Conservation (phyloP, 2,797 vertebrate species). For the Peromyscus nudipes region DNA sequence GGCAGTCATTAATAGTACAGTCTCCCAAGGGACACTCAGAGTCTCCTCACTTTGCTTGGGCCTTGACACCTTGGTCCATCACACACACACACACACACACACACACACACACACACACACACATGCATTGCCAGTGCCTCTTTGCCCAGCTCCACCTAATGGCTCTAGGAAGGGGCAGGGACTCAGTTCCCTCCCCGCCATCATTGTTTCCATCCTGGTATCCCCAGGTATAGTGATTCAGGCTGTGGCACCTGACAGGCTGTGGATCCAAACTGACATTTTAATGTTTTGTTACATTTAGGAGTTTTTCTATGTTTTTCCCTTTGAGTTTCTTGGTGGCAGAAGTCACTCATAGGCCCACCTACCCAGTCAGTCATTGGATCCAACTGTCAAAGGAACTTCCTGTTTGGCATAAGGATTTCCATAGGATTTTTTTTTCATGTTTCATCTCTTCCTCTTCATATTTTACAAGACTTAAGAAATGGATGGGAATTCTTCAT, state of each 20-base stretch:
- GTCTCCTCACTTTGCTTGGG: background rate
- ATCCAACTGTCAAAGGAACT: background rate
- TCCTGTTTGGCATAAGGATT: background rate
- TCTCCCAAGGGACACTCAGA: background rate
- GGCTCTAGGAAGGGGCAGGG: background rate
- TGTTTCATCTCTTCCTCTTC: background rate
- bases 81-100: background rate
- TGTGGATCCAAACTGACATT: background rate
- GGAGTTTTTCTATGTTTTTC: background rate
- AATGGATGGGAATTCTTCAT: background rate
- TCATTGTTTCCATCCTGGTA: background rate
- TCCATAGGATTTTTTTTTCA: background rate
- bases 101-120: background rate
- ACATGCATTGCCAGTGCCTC: background rate
- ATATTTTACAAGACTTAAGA: background rate
- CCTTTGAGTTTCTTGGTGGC: background rate
- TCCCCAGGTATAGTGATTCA: background rate
- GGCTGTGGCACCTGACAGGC: background rate
- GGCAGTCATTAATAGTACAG: background rate
- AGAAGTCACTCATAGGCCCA: background rate
- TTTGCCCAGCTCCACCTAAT: background rate
- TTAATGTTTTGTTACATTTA: slow-evolving; percentile 29
- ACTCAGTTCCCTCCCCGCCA: no score
- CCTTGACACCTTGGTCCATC: background rate
- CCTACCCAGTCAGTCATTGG: background rate